phyloP scores from a whole-genome alignment of 1,140 invertebrate genomes.

The Charaxes varanes region DNA sequence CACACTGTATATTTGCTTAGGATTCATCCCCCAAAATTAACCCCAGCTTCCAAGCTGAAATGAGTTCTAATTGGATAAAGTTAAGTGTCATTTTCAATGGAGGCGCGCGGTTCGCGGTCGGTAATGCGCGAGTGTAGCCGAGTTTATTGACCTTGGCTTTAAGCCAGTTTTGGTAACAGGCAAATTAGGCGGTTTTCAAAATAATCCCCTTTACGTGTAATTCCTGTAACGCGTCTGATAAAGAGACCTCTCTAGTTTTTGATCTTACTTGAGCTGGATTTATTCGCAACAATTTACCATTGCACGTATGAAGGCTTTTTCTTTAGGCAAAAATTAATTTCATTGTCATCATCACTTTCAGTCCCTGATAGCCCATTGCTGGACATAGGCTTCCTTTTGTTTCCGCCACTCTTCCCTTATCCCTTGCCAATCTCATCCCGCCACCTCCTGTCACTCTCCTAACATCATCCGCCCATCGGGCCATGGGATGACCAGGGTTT shows the following conservation, averaged over 20 bases:
- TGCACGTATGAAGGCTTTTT: too few relatives aligned
- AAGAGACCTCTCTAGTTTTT: slow-evolving; percentile 14
- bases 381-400: too few relatives aligned
- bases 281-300: too few relatives aligned
- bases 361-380: too few relatives aligned
- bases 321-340: too few relatives aligned
- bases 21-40: slow-evolving; percentile 55
- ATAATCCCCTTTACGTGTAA: slow-evolving; percentile 37
- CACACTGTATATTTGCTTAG: slow-evolving; percentile 62
- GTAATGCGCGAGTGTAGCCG: slow-evolving; percentile 30
- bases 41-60: slow-evolving; percentile 24
- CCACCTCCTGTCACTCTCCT: too few relatives aligned
- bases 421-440: too few relatives aligned
- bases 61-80: slow-evolving; percentile 27
- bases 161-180: slow-evolving; percentile 48
- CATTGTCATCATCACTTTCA: too few relatives aligned
- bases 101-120: slow-evolving; percentile 8
- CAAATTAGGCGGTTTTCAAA: slow-evolving; percentile 44
- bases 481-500: too few relatives aligned
- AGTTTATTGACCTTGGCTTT: slow-evolving; percentile 65
- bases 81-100: slow-evolving; percentile 29
- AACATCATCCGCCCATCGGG: too few relatives aligned
- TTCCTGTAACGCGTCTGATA: slow-evolving; percentile 20
- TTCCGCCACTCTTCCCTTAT: too few relatives aligned
- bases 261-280: slow-evolving; percentile 17